Conservation (phyloP, 1,140 invertebrate species). For the Neodiprion fabricii region DNA sequence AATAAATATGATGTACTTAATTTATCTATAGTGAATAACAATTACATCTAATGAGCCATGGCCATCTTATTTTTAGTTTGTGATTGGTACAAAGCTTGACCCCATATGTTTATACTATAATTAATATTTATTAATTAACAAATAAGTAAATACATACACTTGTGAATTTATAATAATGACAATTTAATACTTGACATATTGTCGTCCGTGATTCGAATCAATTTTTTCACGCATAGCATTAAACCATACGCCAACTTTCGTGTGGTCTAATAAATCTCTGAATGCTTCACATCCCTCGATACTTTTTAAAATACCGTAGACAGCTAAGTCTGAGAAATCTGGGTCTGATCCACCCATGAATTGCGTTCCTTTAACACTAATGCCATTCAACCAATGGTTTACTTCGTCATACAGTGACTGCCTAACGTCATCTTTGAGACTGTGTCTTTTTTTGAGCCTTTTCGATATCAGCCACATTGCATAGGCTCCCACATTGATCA, state of each 20-base stretch:
- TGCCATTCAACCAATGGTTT: conserved; percentile 76
- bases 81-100: conserved; percentile 16
- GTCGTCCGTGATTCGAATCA: conserved; percentile 59
- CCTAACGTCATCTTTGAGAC: conserved; percentile 88
- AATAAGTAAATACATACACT: conserved; percentile 21
- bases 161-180: neutral
- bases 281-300: conserved; percentile 96
- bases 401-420: conserved; percentile 89
- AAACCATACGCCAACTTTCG: conserved; percentile 71
- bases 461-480: conserved; percentile 96
- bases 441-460: conserved; percentile 83
- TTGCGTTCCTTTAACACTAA: conserved; percentile 73
- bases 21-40: neutral
- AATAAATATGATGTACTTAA: conserved; percentile 17
- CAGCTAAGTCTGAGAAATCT: conserved; percentile 91
- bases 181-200: conserved; percentile 34
- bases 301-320: conserved; percentile 92
- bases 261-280: conserved; percentile 78
- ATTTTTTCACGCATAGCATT: conserved; percentile 60
- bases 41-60: no score
- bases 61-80: neutral
- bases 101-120: conserved; percentile 13
- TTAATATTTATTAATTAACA: conserved; percentile 23
- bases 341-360: conserved; percentile 89
- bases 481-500: conserved; percentile 92